A percentile compares a stretch with the other conserved stretches of the same genome.
Evolutionary conservation across 1,140 invertebrate species (phyloP).

Genomic region (Portunus trituberculatus): DNA sequence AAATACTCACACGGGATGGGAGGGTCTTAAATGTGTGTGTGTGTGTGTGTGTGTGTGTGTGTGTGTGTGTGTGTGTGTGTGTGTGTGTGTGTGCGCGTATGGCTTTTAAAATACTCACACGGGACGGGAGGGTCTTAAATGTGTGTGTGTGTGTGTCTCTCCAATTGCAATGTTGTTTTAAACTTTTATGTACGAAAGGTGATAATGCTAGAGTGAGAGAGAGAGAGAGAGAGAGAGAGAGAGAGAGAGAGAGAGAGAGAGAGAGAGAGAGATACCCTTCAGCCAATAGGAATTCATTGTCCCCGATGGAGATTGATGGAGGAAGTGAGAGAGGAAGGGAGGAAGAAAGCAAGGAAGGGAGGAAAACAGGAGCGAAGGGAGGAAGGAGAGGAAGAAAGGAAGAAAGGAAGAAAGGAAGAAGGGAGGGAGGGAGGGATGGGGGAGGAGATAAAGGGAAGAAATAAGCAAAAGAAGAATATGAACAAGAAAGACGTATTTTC

Average conservation of each 20-base stretch:
- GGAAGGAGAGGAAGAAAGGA: not conserved
- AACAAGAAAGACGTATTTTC: not conserved
- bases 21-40: no score
- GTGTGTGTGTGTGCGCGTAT: not conserved
- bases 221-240: not conserved
- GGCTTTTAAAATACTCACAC: no score
- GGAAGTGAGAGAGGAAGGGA: not conserved
- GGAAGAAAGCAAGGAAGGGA: not conserved
- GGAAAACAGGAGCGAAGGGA: not conserved
- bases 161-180: not conserved
- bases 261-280: no score
- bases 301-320: no score
- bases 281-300: no score
- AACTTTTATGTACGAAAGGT: not conserved
- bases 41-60: conserved; percentile 30
- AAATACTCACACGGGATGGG: no score
- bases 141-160: not conserved
- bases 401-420: no score
- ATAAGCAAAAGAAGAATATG: not conserved
- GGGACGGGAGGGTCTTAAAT: no score
- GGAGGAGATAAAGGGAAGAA: not conserved
- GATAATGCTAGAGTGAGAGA: not conserved
- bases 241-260: no score
- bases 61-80: not conserved
- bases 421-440: no score